Conservation (phyloP, 2,888 invertebrate genomes). For the Microchrysa polita region DNA sequence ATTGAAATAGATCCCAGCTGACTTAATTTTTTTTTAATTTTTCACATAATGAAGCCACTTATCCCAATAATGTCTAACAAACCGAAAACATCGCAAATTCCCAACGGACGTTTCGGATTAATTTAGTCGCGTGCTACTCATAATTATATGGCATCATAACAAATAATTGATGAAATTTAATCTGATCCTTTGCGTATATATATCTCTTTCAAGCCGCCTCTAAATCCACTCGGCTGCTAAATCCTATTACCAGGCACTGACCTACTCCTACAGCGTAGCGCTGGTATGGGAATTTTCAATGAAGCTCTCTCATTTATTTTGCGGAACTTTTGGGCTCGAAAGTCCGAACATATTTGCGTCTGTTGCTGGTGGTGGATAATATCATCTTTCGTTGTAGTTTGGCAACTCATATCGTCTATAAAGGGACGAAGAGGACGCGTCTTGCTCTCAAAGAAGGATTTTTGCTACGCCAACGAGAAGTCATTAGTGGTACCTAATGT, state of each 20-base stretch:
- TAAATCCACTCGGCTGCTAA: not conserved
- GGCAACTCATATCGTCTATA: too few species aligned
- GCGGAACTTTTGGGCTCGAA: not conserved
- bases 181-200: not conserved
- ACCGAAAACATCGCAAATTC: too few species aligned
- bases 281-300: not conserved
- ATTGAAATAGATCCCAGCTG: too few species aligned
- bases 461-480: conserved; percentile 11
- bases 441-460: not conserved
- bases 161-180: conserved; percentile 5
- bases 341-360: too few species aligned
- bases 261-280: too few species aligned
- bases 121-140: not conserved
- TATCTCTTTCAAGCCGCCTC: not conserved
- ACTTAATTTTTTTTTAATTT: too few species aligned
- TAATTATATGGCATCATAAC: not conserved
- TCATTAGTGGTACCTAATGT: conserved; percentile 42
- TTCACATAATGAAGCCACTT: too few species aligned
- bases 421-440: not conserved
- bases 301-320: not conserved
- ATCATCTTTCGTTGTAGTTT: too few species aligned
- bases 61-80: too few species aligned
- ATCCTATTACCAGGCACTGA: conserved; percentile 3
- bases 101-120: not conserved
- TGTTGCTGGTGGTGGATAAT: too few species aligned